Base-by-base conservation (phyloP, 2,113 vertebrate species). In the Elgaria multicarinata region DNA sequence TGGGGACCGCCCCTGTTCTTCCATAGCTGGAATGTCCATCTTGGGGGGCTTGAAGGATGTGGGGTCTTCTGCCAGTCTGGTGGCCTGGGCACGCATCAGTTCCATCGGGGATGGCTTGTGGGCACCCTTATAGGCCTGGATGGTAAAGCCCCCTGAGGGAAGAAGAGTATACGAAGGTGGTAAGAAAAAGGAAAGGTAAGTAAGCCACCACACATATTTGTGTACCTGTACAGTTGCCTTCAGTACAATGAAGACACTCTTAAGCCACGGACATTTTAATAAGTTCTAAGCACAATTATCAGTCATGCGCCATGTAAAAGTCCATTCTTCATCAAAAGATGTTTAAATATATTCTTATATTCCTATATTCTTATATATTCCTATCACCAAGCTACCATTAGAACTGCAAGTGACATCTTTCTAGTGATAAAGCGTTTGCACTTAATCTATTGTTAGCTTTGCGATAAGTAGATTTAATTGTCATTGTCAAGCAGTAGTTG, bases 41-140 rank as follows among this genome's bases (percentile, higher is more conserved):
- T 97, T 99, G 83, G 98, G 98, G 13, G 98, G 97, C 87, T 97
- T 97, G 86, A 98, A 97, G 44, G 95, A 92, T 90, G 94, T 89
- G 9, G 98, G 94, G 77, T 98, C 98, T 33, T 98, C 98, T 71
- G 96, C 91, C 90, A 97, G 96, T 16, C 98, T 97, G 85, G 96
- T 97, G 83, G 98, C 97, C 93, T 98, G 98, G n/a, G 95, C 96
- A 89, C 97, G 98, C 88, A 98, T 98, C 93, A 98, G 93, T 81
- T 99, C 98, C 97, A 99, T 97, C 8, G 98, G 98, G 20, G 97
- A 97, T 64, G 98, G 98, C 87, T 98, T 99, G 93, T 98, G 98
- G 75, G 98, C 95, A 69, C 98, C 98, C 87, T 97, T 98, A 94
- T 98, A 98, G 44, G 98, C 95, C 92, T 99, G 98, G 91, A 98